phyloP scores from a whole-genome alignment of 2,113 vertebrate genomes.

The Tupaia chinensis region DNA sequence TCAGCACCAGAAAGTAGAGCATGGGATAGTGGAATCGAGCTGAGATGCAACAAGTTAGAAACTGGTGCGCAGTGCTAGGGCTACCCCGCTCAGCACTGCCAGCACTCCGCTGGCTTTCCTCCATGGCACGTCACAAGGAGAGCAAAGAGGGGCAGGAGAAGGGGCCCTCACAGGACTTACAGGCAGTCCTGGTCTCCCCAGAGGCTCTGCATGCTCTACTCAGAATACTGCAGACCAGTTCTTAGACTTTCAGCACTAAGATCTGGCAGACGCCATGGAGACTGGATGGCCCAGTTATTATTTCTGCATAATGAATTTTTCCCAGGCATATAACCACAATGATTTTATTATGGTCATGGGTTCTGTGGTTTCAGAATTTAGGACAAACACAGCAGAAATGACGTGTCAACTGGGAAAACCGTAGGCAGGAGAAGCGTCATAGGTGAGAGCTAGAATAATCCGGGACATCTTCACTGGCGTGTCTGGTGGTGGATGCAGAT shows the following conservation, averaged over 20 bases:
- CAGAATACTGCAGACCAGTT: neutral
- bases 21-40: neutral
- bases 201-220: neutral
- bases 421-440: neutral
- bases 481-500: neutral
- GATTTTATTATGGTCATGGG: neutral
- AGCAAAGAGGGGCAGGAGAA: neutral
- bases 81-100: neutral
- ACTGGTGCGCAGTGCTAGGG: too few relatives aligned
- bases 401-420: neutral
- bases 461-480: neutral
- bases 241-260: neutral
- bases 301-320: constrained; percentile 19
- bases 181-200: neutral
- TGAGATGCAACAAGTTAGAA: neutral
- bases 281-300: neutral
- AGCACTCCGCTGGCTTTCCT: neutral
- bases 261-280: neutral
- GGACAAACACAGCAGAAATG: neutral
- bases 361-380: neutral
- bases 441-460: neutral
- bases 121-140: neutral
- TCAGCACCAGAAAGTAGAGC: neutral
- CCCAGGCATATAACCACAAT: neutral
- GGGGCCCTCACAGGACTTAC: neutral